These are phyloP conservation scores for Bombus consobrinus DNA, from an alignment of 1,140 invertebrate species.

Conservation along the genomic window DNA sequence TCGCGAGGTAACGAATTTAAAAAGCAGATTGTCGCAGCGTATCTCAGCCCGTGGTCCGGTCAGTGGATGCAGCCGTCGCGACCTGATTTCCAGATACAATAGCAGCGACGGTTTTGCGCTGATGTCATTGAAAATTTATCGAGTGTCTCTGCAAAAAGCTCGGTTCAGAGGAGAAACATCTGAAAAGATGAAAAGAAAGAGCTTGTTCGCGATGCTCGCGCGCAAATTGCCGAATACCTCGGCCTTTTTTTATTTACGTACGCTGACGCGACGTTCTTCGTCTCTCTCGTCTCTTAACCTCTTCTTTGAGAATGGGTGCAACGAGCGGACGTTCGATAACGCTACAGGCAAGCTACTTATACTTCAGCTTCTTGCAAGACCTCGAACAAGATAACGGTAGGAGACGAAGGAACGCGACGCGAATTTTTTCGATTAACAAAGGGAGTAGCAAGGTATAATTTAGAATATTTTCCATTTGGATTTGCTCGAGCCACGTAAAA, in stretches of 20 bases:
- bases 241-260: not conserved
- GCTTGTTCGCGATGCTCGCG: slow-evolving; percentile 3
- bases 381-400: too few species aligned
- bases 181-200: slow-evolving; percentile 52
- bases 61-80: not conserved
- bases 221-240: slow-evolving; percentile 13
- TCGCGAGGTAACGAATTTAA: not conserved
- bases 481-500: too few species aligned
- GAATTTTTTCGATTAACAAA: too few species aligned
- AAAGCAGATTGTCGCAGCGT: not conserved
- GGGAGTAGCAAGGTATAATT: too few species aligned
- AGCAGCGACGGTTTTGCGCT: slow-evolving; percentile 41
- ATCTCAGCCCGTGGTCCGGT: not conserved
- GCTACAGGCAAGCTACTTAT: not conserved
- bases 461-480: too few species aligned
- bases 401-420: too few species aligned
- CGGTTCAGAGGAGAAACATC: slow-evolving; percentile 28
- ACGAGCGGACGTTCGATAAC: not conserved
- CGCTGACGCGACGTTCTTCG: not conserved
- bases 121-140: slow-evolving; percentile 57
- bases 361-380: not conserved
- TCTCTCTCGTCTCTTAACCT: not conserved
- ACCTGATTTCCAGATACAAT: slow-evolving; percentile 56
- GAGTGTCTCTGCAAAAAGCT: slow-evolving; percentile 5
- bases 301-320: not conserved